Base-by-base conservation (phyloP, 2,888 invertebrate species). In the Nemapogon koenigi region DNA sequence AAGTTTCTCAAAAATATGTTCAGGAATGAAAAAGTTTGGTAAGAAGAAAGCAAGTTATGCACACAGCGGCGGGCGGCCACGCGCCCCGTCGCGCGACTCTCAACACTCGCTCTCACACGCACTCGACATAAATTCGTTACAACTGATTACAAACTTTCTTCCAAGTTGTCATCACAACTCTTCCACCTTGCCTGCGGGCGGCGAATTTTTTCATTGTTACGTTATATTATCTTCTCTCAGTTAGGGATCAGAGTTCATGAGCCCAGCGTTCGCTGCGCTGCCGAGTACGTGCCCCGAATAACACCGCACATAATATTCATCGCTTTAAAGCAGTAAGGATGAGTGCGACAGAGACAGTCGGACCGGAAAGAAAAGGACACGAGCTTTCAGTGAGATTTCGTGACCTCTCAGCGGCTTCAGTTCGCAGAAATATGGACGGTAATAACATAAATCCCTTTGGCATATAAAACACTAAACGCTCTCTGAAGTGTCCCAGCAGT, bases 381-480 rank as follows among this genome's bases (percentile, higher is more conserved):
- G 42, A 44, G 49, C 57, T 59, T 61, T 62, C 60, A 56, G 64
- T 66, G 66, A 73, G 75, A 75, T 67, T 73, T 65, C 73, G 78
- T 76, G 78, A 76, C 78, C 76, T 78, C 72, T 78, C 78, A 73
- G 60, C 72, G 62, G 66, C 66, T 73, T 67, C 69, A 64, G 72
- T 64, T 69, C 65, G 64, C 62, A 76, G 68, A 80, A 79, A 79
- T 79, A 80, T 79, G 78, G 73, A 66, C 62, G 68, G 78, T 72
- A 79, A 78, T 79, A 79, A 78, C 73, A 76, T 79, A 78, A 79
- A 80, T 79, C 78, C 76, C 66, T 71, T 68, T 62, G 70, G 76
- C 73, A 75, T 79, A 79, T 79, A 79, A 79, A 80, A 78, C 78
- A 78, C 79, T 79, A 78, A 79, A 78, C 75, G 76, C 63, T 69